phyloP scores from a whole-genome alignment of 2,888 invertebrate species.

The Papilio demoleus region DNA sequence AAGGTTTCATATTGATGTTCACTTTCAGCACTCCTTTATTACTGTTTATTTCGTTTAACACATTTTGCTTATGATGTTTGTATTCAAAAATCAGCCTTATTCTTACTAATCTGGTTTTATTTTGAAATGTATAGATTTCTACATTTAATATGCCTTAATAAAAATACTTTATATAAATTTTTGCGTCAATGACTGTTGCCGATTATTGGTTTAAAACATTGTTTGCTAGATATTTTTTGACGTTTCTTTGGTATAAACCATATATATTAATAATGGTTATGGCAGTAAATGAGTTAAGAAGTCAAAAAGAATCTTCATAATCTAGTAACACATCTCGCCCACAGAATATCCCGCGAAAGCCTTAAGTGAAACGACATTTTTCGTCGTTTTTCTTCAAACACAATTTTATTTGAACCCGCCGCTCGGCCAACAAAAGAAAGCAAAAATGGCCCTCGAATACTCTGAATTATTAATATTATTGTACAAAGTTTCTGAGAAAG shows the following conservation, averaged over 20 bases:
- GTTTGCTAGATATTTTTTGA: no score
- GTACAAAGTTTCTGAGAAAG: conserved; percentile 50
- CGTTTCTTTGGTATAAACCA: background rate
- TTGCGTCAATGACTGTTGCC: background rate
- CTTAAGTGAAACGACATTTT: conserved; percentile 48
- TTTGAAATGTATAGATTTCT: background rate
- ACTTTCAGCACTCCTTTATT: background rate
- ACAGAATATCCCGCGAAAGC: conserved; percentile 42
- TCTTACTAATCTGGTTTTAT: background rate
- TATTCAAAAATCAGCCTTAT: background rate
- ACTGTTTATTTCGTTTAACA: background rate
- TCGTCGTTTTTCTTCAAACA: conserved; percentile 49
- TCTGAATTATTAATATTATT: conserved; percentile 58
- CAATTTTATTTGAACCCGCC: conserved; percentile 51
- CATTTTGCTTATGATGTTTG: background rate
- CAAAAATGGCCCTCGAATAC: conserved; percentile 51
- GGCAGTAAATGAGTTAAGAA: background rate
- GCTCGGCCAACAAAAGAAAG: conserved; percentile 48
- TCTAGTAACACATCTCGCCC: conserved; percentile 34
- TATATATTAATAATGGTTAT: background rate
- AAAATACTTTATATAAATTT: no score
- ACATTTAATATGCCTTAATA: no score
- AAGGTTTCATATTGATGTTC: background rate
- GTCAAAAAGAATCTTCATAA: conserved; percentile 31
- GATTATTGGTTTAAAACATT: no score